Evolutionary conservation across 2,113 vertebrate genomes (phyloP).

Genomic region (Vidua macroura): DNA sequence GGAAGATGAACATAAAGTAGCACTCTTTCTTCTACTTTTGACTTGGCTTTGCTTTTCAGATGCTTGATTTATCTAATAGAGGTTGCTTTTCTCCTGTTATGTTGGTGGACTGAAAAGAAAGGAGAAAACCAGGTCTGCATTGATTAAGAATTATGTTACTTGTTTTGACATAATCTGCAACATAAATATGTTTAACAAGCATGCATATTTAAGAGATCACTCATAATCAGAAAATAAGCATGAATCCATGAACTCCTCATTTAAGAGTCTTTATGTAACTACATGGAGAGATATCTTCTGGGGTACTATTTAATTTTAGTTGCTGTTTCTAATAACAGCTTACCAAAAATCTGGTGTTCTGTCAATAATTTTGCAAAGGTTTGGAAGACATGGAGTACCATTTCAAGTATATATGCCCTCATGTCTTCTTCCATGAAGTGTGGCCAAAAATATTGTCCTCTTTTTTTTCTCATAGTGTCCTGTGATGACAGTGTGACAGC

Average conservation of each 20-base stretch:
- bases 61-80: not conserved
- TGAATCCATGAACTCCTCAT: not conserved
- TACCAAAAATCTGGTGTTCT: not conserved
- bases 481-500: not conserved
- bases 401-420: not conserved
- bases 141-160: not conserved
- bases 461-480: not conserved
- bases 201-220: not conserved
- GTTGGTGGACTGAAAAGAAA: not conserved
- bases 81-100: not conserved
- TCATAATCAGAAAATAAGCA: not conserved
- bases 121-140: not conserved
- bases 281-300: not conserved
- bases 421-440: not conserved
- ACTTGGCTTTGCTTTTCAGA: not conserved
- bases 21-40: constrained; percentile 1
- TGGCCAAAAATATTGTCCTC: not conserved
- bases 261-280: not conserved
- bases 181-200: not conserved
- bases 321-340: not conserved
- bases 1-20: not conserved
- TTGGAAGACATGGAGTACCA: not conserved
- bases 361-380: not conserved
- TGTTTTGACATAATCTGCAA: not conserved
- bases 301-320: not conserved